A percentile compares a stretch with the other conserved stretches of the same genome.
Evolutionary conservation across 1,140 invertebrate genomes (phyloP).

Genomic region (Lepidurus apus): DNA sequence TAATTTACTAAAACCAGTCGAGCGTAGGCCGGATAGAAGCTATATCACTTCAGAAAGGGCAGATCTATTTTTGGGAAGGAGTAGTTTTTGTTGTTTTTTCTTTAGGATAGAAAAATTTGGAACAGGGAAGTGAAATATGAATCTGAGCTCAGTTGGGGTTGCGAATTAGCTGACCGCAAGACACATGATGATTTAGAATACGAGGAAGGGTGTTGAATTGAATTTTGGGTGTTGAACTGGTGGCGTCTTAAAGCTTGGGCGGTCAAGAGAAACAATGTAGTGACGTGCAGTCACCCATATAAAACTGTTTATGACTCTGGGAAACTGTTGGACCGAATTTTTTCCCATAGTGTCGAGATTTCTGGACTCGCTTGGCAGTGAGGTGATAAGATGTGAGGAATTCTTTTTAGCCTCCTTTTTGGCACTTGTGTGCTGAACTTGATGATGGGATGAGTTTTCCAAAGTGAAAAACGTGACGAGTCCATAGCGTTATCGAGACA

Average conservation of each 20-base stretch:
- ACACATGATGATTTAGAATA: no score
- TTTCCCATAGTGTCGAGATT: background rate
- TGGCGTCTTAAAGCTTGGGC: background rate
- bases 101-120: no score
- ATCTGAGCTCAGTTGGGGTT: no score
- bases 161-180: no score
- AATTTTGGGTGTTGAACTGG: background rate
- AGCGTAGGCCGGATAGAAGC: no score
- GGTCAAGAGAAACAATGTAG: background rate
- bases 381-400: background rate
- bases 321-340: background rate
- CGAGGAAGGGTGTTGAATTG: no score
- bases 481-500: background rate
- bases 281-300: background rate
- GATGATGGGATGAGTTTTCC: background rate
- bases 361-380: background rate
- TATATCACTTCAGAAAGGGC: no score
- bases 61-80: no score
- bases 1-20: no score
- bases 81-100: no score
- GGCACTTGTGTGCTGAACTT: slow-evolving; percentile 2
- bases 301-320: background rate
- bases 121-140: no score
- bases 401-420: background rate
- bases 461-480: background rate